phyloP scores from a whole-genome alignment of 2,113 vertebrate species.

The Fregetta grallaria region DNA sequence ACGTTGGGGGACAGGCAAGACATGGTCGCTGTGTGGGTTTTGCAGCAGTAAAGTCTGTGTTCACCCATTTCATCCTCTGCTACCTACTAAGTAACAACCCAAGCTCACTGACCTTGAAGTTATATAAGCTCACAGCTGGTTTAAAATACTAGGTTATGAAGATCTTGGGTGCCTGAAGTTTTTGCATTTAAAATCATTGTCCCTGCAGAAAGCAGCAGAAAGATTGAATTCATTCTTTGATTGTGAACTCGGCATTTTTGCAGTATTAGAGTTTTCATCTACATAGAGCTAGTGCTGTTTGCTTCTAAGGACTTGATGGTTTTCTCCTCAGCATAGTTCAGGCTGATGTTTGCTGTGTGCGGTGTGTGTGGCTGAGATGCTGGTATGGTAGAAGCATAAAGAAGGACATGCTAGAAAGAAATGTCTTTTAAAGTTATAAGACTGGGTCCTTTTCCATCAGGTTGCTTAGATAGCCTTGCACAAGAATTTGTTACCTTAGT shows the following conservation, averaged over 20 bases:
- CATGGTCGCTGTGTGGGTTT: neutral
- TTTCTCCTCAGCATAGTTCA: neutral
- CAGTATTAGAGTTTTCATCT: fast-evolving
- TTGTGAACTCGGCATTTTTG: neutral
- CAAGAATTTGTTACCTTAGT: neutral
- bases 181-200: neutral
- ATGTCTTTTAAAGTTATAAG: neutral
- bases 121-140: neutral
- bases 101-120: neutral
- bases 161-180: neutral
- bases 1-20: fast-evolving
- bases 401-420: neutral
- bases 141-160: neutral
- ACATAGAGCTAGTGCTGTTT: fast-evolving
- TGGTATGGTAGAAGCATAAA: neutral
- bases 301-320: neutral
- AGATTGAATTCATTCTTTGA: neutral
- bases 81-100: no score
- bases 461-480: neutral
- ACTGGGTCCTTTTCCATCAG: conserved; percentile 30
- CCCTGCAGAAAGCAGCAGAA: neutral
- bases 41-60: neutral
- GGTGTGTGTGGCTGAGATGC: neutral
- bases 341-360: neutral
- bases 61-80: neutral